These are phyloP conservation scores for Tadarida brasiliensis DNA, from an alignment of 2,797 vertebrate species.

Conservation along the genomic window DNA sequence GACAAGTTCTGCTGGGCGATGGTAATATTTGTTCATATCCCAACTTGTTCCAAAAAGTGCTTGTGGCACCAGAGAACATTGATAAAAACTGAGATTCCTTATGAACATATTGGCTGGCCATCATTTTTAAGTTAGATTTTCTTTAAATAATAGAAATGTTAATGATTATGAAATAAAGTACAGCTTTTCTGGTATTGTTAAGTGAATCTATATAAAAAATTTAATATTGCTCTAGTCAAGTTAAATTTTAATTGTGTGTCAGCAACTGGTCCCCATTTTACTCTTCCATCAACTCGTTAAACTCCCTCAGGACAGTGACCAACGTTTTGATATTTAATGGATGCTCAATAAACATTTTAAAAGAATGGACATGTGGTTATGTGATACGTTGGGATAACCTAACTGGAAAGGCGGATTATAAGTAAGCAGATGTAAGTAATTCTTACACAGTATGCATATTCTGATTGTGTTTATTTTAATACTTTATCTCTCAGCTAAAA, in stretches of 20 bases:
- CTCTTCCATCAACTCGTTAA: background rate
- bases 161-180: slow-evolving; percentile 28
- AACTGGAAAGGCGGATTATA: background rate
- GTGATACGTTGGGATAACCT: background rate
- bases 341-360: slow-evolving; percentile 37
- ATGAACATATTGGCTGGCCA: background rate
- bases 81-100: background rate
- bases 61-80: background rate
- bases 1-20: background rate
- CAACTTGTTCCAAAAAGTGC: background rate
- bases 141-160: background rate
- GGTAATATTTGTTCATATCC: background rate
- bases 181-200: slow-evolving; percentile 1
- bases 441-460: background rate
- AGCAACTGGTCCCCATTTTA: background rate
- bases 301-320: background rate
- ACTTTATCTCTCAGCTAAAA: slow-evolving; percentile 93
- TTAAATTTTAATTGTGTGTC: slow-evolving; percentile 3
- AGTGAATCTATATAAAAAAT: background rate
- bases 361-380: background rate
- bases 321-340: background rate
- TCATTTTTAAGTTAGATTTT: background rate
- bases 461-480: slow-evolving; percentile 67
- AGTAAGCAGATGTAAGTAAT: slow-evolving; percentile 31
- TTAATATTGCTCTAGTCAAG: background rate